phyloP scores from a whole-genome alignment of 1,140 invertebrate genomes.

The Sminthurinus signatus region DNA sequence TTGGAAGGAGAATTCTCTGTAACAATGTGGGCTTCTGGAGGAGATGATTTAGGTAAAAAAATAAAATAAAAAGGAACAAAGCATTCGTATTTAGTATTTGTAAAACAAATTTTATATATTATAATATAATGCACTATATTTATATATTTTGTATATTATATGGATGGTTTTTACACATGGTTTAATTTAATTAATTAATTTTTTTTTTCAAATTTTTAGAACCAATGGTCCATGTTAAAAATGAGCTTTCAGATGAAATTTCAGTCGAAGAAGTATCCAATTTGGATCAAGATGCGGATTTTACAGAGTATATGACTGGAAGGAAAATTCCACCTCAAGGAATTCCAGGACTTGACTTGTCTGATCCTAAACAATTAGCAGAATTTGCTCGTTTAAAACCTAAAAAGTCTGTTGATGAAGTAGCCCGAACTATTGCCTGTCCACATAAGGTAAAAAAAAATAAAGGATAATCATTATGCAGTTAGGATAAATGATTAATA shows the following conservation, averaged over 20 bases:
- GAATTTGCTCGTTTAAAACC: constrained; percentile 82
- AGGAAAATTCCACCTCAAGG: constrained; percentile 73
- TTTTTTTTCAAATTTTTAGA: too few species aligned
- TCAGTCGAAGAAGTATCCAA: constrained; percentile 57
- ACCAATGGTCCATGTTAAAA: constrained; percentile 26
- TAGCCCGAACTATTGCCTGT: constrained; percentile 81
- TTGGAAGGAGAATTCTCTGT: constrained; percentile 97
- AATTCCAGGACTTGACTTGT: constrained; percentile 83
- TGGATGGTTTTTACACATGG: too few species aligned
- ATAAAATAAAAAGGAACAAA: neutral
- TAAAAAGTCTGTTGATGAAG: constrained; percentile 73
- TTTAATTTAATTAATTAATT: too few species aligned
- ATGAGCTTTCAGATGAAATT: constrained; percentile 56
- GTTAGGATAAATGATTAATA: too few species aligned
- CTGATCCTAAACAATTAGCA: constrained; percentile 85
- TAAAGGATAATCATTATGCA: too few species aligned
- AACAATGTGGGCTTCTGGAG: constrained; percentile 96
- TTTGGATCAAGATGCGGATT: constrained; percentile 85
- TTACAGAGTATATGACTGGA: constrained; percentile 87
- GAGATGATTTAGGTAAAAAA: constrained; percentile 56
- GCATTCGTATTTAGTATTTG: too few species aligned
- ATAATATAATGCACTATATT: too few species aligned
- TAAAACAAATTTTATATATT: too few species aligned
- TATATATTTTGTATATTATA: too few species aligned
- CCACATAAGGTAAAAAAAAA: constrained; percentile 77